Conservation (phyloP, 2,113 vertebrate genomes). For the Isurus oxyrinchus region DNA sequence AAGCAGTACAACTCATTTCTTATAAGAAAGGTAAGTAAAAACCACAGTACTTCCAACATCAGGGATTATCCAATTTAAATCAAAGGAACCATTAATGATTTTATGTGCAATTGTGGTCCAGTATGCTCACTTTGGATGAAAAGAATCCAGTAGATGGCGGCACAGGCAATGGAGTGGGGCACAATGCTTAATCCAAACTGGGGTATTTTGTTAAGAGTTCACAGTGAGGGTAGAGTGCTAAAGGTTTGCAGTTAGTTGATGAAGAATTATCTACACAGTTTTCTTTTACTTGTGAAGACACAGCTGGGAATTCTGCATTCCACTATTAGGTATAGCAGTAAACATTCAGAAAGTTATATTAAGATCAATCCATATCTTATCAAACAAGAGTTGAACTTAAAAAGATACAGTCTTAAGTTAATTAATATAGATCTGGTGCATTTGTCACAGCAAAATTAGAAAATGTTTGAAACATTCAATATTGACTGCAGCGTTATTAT, state of each 20-base stretch:
- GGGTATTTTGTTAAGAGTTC: not conserved
- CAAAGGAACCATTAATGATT: not conserved
- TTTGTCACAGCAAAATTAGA: not conserved
- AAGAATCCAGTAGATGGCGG: not conserved
- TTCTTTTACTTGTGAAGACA: not conserved
- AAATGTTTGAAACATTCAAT: slow-evolving; percentile 15
- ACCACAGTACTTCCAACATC: not conserved
- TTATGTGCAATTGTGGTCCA: not conserved
- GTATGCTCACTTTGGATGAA: not conserved
- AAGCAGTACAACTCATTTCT: not conserved
- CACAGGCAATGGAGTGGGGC: not conserved
- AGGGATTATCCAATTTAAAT: not conserved
- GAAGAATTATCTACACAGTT: not conserved
- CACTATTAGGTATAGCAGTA: not conserved
- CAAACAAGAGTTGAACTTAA: not conserved
- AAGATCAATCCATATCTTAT: not conserved
- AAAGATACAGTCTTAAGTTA: not conserved
- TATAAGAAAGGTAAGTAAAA: not conserved
- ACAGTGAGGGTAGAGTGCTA: not conserved
- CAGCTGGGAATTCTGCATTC: not conserved
- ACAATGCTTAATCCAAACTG: not conserved
- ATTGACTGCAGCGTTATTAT: not conserved
- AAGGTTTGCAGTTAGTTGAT: not conserved
- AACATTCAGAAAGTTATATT: not conserved
- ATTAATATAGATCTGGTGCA: not conserved